Evolutionary conservation across 2,888 invertebrate genomes (phyloP).

Genomic region (Plutella xylostella): DNA sequence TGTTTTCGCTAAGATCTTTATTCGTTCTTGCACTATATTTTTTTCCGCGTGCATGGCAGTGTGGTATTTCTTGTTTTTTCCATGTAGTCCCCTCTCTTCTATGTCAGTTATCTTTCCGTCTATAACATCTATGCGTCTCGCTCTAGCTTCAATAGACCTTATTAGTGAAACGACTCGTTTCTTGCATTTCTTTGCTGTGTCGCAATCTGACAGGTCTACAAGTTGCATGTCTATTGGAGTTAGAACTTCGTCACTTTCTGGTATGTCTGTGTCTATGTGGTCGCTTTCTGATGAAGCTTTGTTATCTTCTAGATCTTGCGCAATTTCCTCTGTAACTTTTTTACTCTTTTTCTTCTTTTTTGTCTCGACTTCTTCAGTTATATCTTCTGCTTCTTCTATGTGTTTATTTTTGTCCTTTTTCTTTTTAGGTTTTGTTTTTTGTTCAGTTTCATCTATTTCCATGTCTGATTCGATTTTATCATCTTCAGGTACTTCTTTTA

Average conservation of each 20-base stretch:
- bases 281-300: conserved; percentile 40
- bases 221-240: conserved; percentile 37
- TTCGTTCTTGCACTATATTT: conserved; percentile 30
- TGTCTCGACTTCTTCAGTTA: conserved; percentile 10
- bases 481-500: conserved; percentile 13
- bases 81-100: conserved; percentile 40
- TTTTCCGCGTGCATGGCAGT: conserved; percentile 49
- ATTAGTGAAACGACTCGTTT: conserved; percentile 33
- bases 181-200: conserved; percentile 33
- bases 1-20: conserved; percentile 32
- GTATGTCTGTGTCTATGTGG: conserved; percentile 41
- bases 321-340: background rate
- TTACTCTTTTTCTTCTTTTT: conserved; percentile 14
- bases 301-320: background rate
- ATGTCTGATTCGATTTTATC: conserved; percentile 11
- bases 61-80: conserved; percentile 43
- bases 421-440: conserved; percentile 13
- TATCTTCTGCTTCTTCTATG: conserved; percentile 5
- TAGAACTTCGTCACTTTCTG: conserved; percentile 35
- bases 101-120: conserved; percentile 36
- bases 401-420: conserved; percentile 17
- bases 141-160: conserved; percentile 36
- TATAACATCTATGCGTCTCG: conserved; percentile 28
- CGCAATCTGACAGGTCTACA: conserved; percentile 42
- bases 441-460: conserved; percentile 12